Evolutionary conservation across 2,113 vertebrate species (phyloP).

Genomic region (Siniperca knerii): DNA sequence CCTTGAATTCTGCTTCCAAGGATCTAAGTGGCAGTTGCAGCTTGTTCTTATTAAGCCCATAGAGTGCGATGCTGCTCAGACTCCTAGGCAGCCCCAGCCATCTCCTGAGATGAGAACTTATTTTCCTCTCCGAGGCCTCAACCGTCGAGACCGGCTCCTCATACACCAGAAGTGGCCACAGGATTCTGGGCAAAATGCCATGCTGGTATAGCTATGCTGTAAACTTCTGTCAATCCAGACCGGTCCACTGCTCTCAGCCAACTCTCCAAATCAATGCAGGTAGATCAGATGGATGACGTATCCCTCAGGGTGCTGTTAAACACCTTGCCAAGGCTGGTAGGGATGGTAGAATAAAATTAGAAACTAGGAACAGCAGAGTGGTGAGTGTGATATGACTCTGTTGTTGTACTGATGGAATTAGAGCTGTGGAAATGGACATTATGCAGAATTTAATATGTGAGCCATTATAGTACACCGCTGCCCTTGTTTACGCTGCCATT

Average conservation of each 20-base stretch:
- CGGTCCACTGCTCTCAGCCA: neutral
- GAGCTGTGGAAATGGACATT: no score
- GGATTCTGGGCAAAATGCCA: neutral
- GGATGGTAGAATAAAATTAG: neutral
- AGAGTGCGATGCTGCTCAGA: neutral
- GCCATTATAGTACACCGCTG: neutral
- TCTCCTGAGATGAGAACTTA: neutral
- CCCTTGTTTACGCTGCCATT: no score
- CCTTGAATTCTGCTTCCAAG: neutral
- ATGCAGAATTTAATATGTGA: neutral
- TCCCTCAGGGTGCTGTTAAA: conserved; percentile 7
- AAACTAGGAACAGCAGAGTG: neutral
- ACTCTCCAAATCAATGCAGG: neutral
- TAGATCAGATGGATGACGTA: neutral
- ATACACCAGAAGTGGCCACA: neutral
- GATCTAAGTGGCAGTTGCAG: neutral
- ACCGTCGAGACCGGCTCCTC: neutral
- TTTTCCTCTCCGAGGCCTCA: neutral
- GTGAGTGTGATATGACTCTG: neutral
- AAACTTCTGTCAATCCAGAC: neutral
- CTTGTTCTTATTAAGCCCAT: neutral
- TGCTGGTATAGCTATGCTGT: neutral
- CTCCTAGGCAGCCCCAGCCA: neutral
- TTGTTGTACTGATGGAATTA: neutral
- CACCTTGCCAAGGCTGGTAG: neutral